These are phyloP conservation scores for Cuculus canorus DNA, from an alignment of 2,797 vertebrate genomes.

Conservation along the genomic window DNA sequence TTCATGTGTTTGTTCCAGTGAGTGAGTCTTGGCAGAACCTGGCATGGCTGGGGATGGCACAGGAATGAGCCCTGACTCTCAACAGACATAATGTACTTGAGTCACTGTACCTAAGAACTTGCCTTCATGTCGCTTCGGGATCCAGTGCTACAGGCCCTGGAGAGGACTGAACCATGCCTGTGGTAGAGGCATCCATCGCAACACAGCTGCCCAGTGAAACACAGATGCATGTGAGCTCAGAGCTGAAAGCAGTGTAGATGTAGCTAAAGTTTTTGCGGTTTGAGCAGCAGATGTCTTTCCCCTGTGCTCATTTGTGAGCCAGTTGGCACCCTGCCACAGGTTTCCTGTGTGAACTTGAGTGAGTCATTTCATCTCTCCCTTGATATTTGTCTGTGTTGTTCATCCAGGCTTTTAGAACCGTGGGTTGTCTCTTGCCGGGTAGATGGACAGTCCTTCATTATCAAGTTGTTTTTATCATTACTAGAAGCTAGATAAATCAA, in stretches of 20 bases:
- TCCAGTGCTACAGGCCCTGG: not conserved
- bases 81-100: not conserved
- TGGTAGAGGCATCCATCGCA: rapidly evolving
- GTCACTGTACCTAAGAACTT: not conserved
- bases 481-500: not conserved
- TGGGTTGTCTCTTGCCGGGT: not conserved
- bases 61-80: not conserved
- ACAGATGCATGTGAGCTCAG: not conserved
- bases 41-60: rapidly evolving
- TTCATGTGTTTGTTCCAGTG: not conserved
- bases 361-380: not conserved
- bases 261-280: not conserved
- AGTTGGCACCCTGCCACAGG: not conserved
- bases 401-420: not conserved
- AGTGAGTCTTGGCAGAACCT: not conserved
- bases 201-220: not conserved
- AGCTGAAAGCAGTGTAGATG: not conserved
- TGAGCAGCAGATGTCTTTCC: not conserved
- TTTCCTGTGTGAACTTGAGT: not conserved
- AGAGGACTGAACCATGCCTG: not conserved
- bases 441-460: not conserved
- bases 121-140: not conserved
- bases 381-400: not conserved
- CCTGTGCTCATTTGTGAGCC: not conserved
- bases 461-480: not conserved